Evolutionary conservation across 2,888 invertebrate species (phyloP), one percentile per base, ranked within the genome.

Genomic region (Stenichneumon culpator): DNA sequence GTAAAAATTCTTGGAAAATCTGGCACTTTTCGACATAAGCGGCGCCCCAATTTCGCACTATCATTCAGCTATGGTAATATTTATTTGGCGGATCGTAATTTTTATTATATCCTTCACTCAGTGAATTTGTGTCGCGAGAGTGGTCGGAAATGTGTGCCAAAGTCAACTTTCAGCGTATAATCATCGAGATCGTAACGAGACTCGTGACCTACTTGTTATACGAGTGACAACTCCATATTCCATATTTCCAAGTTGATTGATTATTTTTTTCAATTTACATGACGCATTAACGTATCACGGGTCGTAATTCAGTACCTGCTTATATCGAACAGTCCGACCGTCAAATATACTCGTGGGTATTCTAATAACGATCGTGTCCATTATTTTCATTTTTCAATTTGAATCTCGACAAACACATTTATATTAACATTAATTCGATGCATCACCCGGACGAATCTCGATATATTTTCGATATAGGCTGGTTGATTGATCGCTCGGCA

Each of bases 401-500:
- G 70, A 22, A 32, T 79, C 57, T 16, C 16, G 32, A 52, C n/a
- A 19, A 83, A 79, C 70, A 57, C 63, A 79, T 65, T 83, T 75
- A 50, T 57, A 72, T 73, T n/a, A 68, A 67, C 11, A 63, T 69
- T 22, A 54, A 75, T n/a, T 75, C 75, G 63, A 75, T 69, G 74
- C 60, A 75, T 70, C 52, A 39, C 65, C 47, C 79, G 57, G 74
- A 50, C 44, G 67, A 74, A 69, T 3, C n/a, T 47, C 32, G 44
- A 67, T 81, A 78, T 81, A 81, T 19, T 50, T 68, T 57, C 52
- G 36, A 84, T 81, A 44, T 74, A 78, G 63, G 52, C 44, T 19
- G 52, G 63, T 81, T 81, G 84, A 84, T 84, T 78, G 81, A 84
- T 84, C 73, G 72, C 52, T 73, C 74, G 68, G 47, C 70, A 70